phyloP scores from a whole-genome alignment of 2,888 invertebrate species.

The Willowsia nigromaculata region DNA sequence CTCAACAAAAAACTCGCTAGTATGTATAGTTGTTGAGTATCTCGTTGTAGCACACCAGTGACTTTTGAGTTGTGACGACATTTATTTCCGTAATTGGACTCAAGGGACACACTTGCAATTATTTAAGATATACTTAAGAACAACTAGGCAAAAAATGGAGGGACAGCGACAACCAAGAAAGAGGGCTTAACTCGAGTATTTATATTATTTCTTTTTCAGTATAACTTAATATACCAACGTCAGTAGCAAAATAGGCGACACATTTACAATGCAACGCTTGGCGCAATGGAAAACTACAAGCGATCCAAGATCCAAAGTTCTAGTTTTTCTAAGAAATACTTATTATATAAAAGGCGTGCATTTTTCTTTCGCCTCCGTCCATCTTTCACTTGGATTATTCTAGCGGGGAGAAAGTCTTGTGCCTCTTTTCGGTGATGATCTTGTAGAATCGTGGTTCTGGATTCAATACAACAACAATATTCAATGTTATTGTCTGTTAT shows the following conservation, averaged over 20 bases:
- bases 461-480: background rate
- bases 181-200: background rate
- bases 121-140: conserved; percentile 63
- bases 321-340: background rate
- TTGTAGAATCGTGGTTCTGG: background rate
- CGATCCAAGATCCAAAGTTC: background rate
- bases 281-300: conserved; percentile 32
- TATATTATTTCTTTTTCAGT: conserved; percentile 13
- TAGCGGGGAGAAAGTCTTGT: background rate
- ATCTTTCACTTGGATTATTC: conserved; percentile 9
- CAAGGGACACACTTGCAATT: conserved; percentile 66
- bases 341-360: background rate
- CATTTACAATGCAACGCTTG: background rate
- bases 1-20: background rate
- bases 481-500: background rate
- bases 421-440: background rate
- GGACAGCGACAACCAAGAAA: conserved; percentile 7
- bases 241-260: background rate
- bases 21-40: background rate
- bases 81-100: conserved; percentile 69
- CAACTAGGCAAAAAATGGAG: conserved; percentile 30
- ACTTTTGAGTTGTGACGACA: conserved; percentile 69
- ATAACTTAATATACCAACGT: conserved; percentile 14
- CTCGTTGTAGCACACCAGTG: background rate
- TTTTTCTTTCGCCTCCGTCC: background rate